Base-by-base conservation (phyloP, 1,140 invertebrate genomes). In the Cepaea nemoralis region DNA sequence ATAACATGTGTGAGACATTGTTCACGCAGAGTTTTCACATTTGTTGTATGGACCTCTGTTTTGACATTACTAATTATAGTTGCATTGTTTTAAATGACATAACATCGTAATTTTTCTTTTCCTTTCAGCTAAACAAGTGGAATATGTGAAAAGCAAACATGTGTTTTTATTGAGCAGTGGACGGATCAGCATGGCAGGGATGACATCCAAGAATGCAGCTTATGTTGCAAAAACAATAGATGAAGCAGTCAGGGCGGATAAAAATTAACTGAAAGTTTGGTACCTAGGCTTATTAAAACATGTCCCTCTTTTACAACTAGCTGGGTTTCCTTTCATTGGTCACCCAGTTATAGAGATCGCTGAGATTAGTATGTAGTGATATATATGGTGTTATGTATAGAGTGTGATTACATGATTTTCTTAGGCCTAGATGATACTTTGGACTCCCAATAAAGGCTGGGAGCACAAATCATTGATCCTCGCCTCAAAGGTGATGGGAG, bases 111-210 rank as follows among this genome's bases (percentile, higher is more conserved):
- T 39, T 39, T 79, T 27, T 10, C 50, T 71, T 81, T 78, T 16
- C 59, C n/a, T 63, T 63, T 63, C 59, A 63, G 95, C 93, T 82
- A 92, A 91, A 50, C 97, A 98, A 93, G 95, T 96, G 0, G 93
- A 95, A 3, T 55, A 82, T n/a, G 48, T 89, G 77, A 93, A 95
- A 16, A 93, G 95, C 75, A 93, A 97, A 83, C 95, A 96, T 91
- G 87, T 99, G 75, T 99, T 98, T 92, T 92, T 99, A 91, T 93
- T 99, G 2, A 94, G 94, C 80, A 98, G 97, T 10, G 98, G 97
- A 10, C 94, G 98, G 31, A 97, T 99, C 87, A 99, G 96, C 91
- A 97, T 99, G 94, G 97, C 96, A 90, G 98, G 97, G 6, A 87
- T 99, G 0, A 99, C 96, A 86, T 94, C 94, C 0, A 92, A 93